Evolutionary conservation across 2,797 vertebrate species (phyloP), one percentile per base, ranked within the genome.

Genomic region (Vespertilio murinus): DNA sequence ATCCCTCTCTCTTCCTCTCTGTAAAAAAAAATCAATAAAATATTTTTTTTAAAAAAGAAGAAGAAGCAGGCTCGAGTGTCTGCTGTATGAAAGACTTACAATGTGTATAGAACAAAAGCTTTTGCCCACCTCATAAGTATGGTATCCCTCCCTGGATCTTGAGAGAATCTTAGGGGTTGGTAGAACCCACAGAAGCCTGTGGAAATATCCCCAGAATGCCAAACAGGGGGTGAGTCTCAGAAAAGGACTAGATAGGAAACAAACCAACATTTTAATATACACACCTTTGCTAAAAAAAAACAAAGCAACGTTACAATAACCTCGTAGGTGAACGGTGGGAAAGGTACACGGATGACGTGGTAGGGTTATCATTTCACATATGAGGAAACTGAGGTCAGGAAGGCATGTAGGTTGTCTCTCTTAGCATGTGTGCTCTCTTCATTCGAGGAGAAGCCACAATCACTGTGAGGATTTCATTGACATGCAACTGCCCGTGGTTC

Each of bases 401-500:
- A 70, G 38, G 10, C 22, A 70, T 12, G 52, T n/a, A 33, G 38
- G 14, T 49, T 52, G 14, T 35, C 42, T 73, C 52, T 74, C 78
- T 25, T 35, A 35, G 20, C 22, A 20, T 54, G 52, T 1, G 11
- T 5, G 11, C 28, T 18, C 6, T 25, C 67, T 85, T n/a, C 38
- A 11, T 35, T 71, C 45, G 3, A 30, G 35, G 8, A 74, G 61
- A 80, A 70, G 61, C 3, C 9, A 90, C 35, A 33, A 22, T 30
- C 54, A 23, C 30, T 13, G 6, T 1, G 7, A 78, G 28, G 40
- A 20, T 61, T 79, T 42, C 75, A 22, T 40, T 30, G 4, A 10
- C 22, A 7, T 4, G 11, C 1, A 20, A 23, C 1, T 30, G 3
- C 13, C 47, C 0, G 0, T 1, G 42, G 5, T 61, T 69, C 83